Conservation (phyloP, 2,113 vertebrate species). For the Glaucidium brasilianum region DNA sequence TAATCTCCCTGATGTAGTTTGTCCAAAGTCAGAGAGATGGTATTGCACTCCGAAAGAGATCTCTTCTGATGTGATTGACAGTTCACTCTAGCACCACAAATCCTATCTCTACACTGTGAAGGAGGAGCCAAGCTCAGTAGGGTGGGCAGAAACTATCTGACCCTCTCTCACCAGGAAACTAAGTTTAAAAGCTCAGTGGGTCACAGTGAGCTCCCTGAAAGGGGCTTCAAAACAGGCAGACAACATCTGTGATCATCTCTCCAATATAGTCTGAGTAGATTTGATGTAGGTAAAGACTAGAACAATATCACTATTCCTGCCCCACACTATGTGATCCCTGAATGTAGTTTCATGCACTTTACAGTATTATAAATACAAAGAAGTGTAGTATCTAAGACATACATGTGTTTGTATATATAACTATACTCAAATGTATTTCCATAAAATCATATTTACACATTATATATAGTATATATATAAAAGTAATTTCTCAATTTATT, state of each 20-base stretch:
- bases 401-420: not conserved
- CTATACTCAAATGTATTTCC: not conserved
- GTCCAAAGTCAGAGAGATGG: not conserved
- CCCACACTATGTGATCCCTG: not conserved
- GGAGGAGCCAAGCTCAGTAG: not conserved
- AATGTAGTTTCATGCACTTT: not conserved
- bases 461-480: not conserved
- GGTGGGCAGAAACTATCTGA: not conserved
- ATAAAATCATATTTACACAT: not conserved
- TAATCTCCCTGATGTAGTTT: not conserved
- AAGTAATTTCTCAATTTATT: constrained; percentile 25
- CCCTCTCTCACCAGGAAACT: not conserved
- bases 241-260: not conserved
- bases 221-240: not conserved
- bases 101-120: not conserved
- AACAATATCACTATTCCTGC: not conserved
- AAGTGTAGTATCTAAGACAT: not conserved
- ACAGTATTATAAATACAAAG: not conserved
- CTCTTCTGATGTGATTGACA: not conserved
- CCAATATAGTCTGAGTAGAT: not conserved
- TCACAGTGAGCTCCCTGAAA: not conserved
- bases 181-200: not conserved
- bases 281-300: not conserved
- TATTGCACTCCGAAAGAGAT: not conserved
- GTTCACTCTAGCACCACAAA: not conserved